These are phyloP conservation scores for Thera obeliscata DNA, from an alignment of 2,888 invertebrate species.

Conservation along the genomic window DNA sequence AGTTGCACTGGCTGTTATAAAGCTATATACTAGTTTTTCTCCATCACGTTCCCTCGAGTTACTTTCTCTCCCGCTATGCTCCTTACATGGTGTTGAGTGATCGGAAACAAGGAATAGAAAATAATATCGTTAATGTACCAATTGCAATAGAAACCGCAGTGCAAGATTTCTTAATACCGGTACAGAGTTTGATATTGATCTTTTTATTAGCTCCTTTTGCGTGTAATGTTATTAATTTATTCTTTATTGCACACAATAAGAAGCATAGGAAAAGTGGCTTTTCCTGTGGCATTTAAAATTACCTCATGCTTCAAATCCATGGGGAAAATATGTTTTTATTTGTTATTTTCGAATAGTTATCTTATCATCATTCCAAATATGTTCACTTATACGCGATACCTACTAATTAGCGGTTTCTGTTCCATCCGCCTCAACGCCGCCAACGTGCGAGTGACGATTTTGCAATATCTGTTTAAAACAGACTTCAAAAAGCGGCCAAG, in stretches of 20 bases:
- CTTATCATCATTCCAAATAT: conserved; percentile 2
- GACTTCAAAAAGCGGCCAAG: too few species aligned
- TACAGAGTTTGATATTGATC: neutral
- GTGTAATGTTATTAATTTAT: too few species aligned
- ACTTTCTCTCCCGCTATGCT: conserved; percentile 36
- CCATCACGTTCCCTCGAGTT: conserved; percentile 25
- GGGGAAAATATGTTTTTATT: too few species aligned
- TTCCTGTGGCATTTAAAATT: too few species aligned
- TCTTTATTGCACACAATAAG: too few species aligned
- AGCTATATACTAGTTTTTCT: conserved; percentile 34
- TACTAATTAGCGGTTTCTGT: conserved; percentile 28
- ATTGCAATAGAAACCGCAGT: conserved; percentile 19
- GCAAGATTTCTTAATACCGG: conserved; percentile 18
- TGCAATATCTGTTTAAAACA: conserved; percentile 34
- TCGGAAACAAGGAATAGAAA: conserved; percentile 31
- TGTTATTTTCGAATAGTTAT: neutral
- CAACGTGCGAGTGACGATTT: neutral
- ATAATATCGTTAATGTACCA: conserved; percentile 17
- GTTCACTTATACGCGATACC: neutral
- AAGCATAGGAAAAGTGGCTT: too few species aligned
- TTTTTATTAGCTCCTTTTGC: too few species aligned
- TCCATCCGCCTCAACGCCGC: conserved; percentile 29
- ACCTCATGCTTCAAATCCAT: too few species aligned
- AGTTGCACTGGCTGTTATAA: neutral
- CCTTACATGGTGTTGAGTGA: conserved; percentile 30